Conservation (phyloP, 1,140 invertebrate genomes). For the Idris sp. region DNA sequence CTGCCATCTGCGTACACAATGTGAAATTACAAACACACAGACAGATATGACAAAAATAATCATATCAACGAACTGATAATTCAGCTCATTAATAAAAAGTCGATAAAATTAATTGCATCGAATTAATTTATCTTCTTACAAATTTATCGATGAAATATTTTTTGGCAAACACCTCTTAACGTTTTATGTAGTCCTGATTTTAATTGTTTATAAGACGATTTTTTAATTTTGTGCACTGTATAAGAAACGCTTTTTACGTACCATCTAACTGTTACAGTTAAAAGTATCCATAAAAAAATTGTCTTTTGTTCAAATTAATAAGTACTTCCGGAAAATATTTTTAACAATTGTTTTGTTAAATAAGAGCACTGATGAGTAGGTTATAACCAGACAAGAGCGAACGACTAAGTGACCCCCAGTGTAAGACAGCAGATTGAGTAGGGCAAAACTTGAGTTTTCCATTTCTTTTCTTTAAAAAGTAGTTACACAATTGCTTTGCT, state of each 20-base stretch:
- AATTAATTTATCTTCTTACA: too few relatives aligned
- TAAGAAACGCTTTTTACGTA: conserved; percentile 11
- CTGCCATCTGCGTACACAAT: not conserved
- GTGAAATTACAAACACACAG: not conserved
- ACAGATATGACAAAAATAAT: too few relatives aligned
- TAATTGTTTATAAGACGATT: conserved; percentile 41
- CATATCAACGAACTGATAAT: too few relatives aligned
- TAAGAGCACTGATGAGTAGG: conserved; percentile 11
- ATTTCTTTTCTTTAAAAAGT: conserved; percentile 56
- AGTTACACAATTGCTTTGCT: conserved; percentile 32
- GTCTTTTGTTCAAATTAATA: conserved; percentile 1
- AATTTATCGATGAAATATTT: conserved; percentile 43
- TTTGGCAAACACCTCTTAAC: conserved; percentile 34
- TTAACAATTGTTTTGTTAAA: not conserved
- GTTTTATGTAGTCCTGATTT: conserved; percentile 27
- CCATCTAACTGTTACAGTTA: too few relatives aligned
- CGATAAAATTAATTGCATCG: conserved; percentile 43
- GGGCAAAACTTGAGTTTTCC: conserved; percentile 44
- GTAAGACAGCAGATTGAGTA: conserved; percentile 32
- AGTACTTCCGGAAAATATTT: too few relatives aligned
- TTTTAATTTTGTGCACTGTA: not conserved
- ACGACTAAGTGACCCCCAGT: conserved; percentile 53
- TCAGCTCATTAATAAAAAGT: conserved; percentile 16
- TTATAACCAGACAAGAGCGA: conserved; percentile 29
- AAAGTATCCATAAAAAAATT: too few relatives aligned